Evolutionary conservation across 2,888 invertebrate genomes (phyloP), one percentile per base, ranked within the genome.

Genomic region (Suillia variegata): DNA sequence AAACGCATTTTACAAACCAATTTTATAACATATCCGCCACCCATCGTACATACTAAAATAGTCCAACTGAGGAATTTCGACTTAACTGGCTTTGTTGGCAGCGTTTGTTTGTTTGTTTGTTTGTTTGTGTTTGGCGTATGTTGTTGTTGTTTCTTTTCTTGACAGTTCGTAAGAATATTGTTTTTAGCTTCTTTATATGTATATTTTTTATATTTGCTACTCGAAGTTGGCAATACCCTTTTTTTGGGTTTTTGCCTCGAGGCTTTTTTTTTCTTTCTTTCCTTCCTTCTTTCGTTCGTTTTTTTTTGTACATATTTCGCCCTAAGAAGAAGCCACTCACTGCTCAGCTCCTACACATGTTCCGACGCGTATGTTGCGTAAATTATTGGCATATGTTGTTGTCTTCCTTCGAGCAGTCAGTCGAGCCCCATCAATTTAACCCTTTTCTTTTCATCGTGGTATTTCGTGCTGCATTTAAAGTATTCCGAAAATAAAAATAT

Each of bases 1-100:
- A 10, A 38, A 38, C 38, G 38, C n/a, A 38, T 38, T 38, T 38
- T 38, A 38, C 38, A 38, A 38, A 38, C 38, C 38, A 38, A 38
- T 38, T 38, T 38, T 38, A 38, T 31, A 31, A 31, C 6, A 8
- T 38, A 38, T 26, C 6, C 26, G 26, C n/a, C n/a, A n/a, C n/a
- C n/a, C n/a, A n/a, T n/a, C n/a, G 10, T 26, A 26, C 10, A 26
- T 38, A 38, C 38, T 38, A 38, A 13, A 31, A 38, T 13, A 38
- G 38, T 38, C 10, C n/a, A n/a, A 31, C 31, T n/a, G 6, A 26
- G 26, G 6, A 26, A n/a, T 10, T 26, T 26, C 10, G 26, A 26
- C 26, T 26, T 26, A 26, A 26, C 26, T 26, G 26, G 6, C 26
- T 26, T 26, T 26, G 26, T 6, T 10, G 5, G 10, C 26, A 5